Base-by-base conservation (phyloP, 1,140 invertebrate genomes). In the Euwallacea similis region DNA sequence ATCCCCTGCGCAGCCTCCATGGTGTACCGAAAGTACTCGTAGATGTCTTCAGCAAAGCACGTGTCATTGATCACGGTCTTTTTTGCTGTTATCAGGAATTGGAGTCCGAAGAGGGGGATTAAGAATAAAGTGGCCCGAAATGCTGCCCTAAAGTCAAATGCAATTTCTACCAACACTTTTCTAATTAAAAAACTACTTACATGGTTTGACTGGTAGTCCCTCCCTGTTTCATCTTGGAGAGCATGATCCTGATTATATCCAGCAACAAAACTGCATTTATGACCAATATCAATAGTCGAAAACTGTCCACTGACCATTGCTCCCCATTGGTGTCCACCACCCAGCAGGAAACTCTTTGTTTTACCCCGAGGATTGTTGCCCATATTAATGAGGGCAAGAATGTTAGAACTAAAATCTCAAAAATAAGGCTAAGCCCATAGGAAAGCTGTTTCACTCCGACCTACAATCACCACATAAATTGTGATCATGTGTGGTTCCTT, bases 1-100 rank as follows among this genome's bases (percentile, higher is more conserved):
- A 87, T 80, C 3, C 87, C 87, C 74, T 88, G 87, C 7, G 87
- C 70, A 0, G 83, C 85, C 67, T 88, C 87, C 11, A 88, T 75
- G 0, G 83, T 74, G 70, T 87, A 87, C 0, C 84, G 82, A 10
- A 85, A 66, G 66, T 83, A 85, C 56, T 85, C 86, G 73, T 87
- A 88, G 11, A 81, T 74, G 72, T 88, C 85, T 71, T 87, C 84
- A 0, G 70, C 75, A 0, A 73, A 44, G 75, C 87, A 88, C 44
- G 82, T 79, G 0, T 80, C 79, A 0, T 74, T 74, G 6, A 73
- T 47, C 0, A 79, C 71, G 13, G 78, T 66, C 46, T 75, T 75
- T 55, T 76, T 76, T 7, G 78, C 75, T 4, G 74, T 73, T 21
- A 80, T 69, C 11, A 80, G 64, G 50, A 80, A 73, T 15, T 78